Conservation (phyloP, 2,113 vertebrate species). For the Reinhardtius hippoglossoides region DNA sequence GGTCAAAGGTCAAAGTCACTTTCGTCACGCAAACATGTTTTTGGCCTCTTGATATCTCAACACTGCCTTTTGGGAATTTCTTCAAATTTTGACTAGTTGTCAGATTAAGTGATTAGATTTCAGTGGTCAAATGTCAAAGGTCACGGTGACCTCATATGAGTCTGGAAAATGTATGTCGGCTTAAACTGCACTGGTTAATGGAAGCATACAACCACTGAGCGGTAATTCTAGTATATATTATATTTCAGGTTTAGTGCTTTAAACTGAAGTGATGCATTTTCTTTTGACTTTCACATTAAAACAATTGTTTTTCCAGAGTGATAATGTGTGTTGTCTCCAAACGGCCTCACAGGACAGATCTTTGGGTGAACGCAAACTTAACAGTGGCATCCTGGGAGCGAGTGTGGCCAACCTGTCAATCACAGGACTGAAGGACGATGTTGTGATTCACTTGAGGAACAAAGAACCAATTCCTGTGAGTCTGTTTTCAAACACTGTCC, state of each 20-base stretch:
- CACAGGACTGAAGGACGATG: slow-evolving; percentile 81
- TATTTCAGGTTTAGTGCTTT: background rate
- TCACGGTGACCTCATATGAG: no score
- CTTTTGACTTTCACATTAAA: background rate
- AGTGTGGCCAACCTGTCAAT: slow-evolving; percentile 91
- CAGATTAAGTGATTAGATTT: no score
- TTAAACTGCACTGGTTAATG: no score
- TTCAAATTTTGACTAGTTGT: no score
- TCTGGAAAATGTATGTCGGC: no score
- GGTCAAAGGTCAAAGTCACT: no score
- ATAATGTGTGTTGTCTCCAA: slow-evolving; percentile 12
- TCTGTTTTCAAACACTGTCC: background rate
- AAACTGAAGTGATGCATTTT: background rate
- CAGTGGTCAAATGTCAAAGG: no score
- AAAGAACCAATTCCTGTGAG: slow-evolving; percentile 70
- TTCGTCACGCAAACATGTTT: no score
- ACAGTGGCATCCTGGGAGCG: slow-evolving; percentile 90
- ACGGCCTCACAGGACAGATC: slow-evolving; percentile 82
- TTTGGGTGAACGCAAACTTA: slow-evolving; percentile 77
- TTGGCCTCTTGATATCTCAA: no score
- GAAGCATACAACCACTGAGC: no score
- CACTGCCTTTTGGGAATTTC: no score
- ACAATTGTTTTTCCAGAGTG: background rate
- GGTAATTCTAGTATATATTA: no score
- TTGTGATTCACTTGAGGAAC: slow-evolving; percentile 86